A percentile compares a stretch with the other conserved stretches of the same genome.
phyloP scores from a whole-genome alignment of 2,888 invertebrate genomes.

The Drosophila anomalipes region DNA sequence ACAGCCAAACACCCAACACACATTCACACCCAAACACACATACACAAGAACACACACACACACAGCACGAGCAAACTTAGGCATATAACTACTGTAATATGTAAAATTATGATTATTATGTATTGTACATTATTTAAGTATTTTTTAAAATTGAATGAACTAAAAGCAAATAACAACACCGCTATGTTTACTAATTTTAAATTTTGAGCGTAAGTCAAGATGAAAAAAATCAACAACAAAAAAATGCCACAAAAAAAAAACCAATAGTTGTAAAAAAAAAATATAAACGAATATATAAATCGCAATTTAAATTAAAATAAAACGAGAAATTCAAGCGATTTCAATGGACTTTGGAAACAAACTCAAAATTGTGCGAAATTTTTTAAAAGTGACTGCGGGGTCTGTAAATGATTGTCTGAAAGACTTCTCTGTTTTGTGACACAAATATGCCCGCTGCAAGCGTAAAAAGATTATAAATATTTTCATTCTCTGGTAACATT shows the following conservation, averaged over 20 bases:
- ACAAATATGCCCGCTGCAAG: neutral
- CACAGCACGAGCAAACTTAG: constrained; percentile 23
- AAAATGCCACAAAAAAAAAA: constrained; percentile 40
- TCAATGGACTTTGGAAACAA: constrained; percentile 41
- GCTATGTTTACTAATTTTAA: constrained; percentile 38
- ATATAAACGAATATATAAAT: constrained; percentile 49
- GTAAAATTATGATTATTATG: constrained; percentile 48
- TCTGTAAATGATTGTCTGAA: neutral
- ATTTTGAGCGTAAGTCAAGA: constrained; percentile 21
- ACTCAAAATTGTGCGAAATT: neutral
- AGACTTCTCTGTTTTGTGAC: neutral
- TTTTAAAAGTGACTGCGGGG: neutral
- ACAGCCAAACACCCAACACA: constrained; percentile 12
- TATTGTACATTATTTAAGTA: constrained; percentile 67
- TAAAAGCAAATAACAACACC: constrained; percentile 33
- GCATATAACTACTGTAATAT: constrained; percentile 35
- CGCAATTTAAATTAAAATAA: constrained; percentile 57
- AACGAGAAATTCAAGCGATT: constrained; percentile 43
- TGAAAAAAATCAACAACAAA: neutral
- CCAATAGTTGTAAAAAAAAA: constrained; percentile 47
- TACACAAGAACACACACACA: constrained; percentile 9
- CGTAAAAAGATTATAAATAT: neutral
- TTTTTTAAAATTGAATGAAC: constrained; percentile 53
- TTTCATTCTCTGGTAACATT: neutral
- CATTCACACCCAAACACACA: constrained; percentile 6